Evolutionary conservation across 1,140 invertebrate species (phyloP).

Genomic region (Pseudomyrmex concolor): DNA sequence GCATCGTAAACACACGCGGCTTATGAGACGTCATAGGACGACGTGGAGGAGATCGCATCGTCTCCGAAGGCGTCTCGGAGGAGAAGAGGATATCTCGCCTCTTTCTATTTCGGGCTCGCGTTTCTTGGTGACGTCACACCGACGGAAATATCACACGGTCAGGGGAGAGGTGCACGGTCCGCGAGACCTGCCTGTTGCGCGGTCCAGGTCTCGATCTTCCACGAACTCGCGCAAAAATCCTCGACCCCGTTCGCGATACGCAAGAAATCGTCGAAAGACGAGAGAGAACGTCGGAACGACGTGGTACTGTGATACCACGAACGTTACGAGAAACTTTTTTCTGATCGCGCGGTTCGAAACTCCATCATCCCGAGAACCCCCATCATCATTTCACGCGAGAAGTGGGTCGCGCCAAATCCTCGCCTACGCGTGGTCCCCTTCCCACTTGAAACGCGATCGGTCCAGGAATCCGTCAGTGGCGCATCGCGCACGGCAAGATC

Average conservation of each 20-base stretch:
- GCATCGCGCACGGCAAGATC: conserved; percentile 73
- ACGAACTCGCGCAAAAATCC: conserved; percentile 80
- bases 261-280: not conserved
- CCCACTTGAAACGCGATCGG: conserved; percentile 60
- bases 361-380: conserved; percentile 26
- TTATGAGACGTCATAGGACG: conserved; percentile 63
- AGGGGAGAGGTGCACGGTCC: conserved; percentile 74
- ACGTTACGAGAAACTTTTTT: not conserved
- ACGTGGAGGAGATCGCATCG: conserved; percentile 55
- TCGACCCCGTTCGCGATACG: conserved; percentile 48
- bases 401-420: conserved; percentile 61
- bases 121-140: conserved; percentile 81
- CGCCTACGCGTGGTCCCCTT: conserved; percentile 68
- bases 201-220: conserved; percentile 82
- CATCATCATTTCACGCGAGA: conserved; percentile 36
- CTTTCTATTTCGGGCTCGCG: conserved; percentile 81
- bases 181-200: conserved; percentile 70
- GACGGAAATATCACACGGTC: conserved; percentile 83
- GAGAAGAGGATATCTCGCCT: conserved; percentile 70
- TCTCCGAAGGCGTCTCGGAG: conserved; percentile 78
- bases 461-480: conserved; percentile 71
- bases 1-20: conserved; percentile 74
- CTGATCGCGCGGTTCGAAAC: conserved; percentile 11
- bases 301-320: too few species aligned
- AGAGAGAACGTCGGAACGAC: not conserved